Conservation (phyloP, 2,888 invertebrate genomes). For the Alentia gelatinosa region DNA sequence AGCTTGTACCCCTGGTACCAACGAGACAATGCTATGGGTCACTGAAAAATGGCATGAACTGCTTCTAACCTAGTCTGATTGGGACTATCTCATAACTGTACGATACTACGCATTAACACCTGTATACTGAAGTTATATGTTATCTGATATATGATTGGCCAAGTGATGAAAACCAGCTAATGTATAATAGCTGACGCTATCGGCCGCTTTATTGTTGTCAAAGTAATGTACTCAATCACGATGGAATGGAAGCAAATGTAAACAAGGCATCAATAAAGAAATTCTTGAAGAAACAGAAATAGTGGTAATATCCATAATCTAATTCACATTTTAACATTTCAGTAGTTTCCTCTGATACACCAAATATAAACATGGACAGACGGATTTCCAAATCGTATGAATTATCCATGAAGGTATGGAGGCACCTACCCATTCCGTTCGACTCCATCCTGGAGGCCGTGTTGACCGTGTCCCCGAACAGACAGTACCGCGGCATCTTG, state of each 20-base stretch:
- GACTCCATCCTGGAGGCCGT: slow-evolving; percentile 55
- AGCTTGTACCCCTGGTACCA: too few species aligned
- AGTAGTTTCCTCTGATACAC: background rate
- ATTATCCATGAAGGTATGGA: background rate
- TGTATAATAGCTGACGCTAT: too few species aligned
- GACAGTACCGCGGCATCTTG: slow-evolving; percentile 64
- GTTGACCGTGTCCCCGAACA: slow-evolving; percentile 72
- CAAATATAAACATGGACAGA: background rate
- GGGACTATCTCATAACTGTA: too few species aligned
- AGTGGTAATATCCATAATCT: background rate
- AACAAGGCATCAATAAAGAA: background rate
- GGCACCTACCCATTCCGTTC: slow-evolving; percentile 57
- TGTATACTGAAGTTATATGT: too few species aligned
- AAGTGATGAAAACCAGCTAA: too few species aligned
- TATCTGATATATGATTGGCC: too few species aligned
- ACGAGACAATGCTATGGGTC: too few species aligned
- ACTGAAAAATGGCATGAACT: too few species aligned
- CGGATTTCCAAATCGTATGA: too few species aligned
- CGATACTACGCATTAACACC: too few species aligned
- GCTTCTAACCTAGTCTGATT: too few species aligned
- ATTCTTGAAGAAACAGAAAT: background rate
- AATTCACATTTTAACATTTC: background rate
- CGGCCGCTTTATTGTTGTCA: background rate
- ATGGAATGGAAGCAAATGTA: background rate
- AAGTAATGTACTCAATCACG: background rate